Evolutionary conservation across 37 sponge, comb jelly and placozoan genomes (phyloP).

Genomic region (Crambe crambe): DNA sequence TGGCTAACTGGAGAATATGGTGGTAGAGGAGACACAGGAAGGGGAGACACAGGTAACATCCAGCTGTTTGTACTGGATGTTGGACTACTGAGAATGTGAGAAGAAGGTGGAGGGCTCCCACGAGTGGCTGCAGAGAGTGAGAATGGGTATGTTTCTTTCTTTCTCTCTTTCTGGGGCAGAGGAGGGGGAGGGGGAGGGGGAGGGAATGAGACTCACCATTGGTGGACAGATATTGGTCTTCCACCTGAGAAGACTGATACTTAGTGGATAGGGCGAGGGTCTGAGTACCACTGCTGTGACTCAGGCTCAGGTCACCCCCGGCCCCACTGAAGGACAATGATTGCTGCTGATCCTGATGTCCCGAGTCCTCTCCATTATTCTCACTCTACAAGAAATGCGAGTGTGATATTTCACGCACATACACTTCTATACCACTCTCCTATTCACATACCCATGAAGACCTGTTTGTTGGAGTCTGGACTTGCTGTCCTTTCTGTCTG

Average conservation of each 20-base stretch:
- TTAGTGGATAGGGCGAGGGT: constrained; percentile 33
- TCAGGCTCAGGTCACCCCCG: not conserved
- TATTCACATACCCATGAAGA: no score
- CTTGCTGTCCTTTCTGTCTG: no score
- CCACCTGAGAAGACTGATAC: constrained; percentile 33
- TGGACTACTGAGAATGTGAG: not conserved
- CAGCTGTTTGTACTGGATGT: constrained; percentile 12
- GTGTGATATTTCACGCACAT: not conserved
- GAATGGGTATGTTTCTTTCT: no score
- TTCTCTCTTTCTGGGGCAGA: no score
- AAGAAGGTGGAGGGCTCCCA: constrained; percentile 2
- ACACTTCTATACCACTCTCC: no score
- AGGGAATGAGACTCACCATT: not conserved
- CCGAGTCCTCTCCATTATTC: not conserved
- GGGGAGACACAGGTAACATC: constrained; percentile 14
- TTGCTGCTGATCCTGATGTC: not conserved
- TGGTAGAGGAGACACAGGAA: not conserved
- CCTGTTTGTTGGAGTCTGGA: no score
- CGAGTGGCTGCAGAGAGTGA: not conserved
- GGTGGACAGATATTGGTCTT: constrained; percentile 1
- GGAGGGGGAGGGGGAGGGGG: not conserved
- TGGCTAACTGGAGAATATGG: constrained; percentile 1
- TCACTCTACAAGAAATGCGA: constrained; percentile 1
- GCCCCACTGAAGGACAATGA: not conserved
- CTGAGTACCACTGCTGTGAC: constrained; percentile 48